A percentile compares a stretch with the other conserved stretches of the same genome.
Evolutionary conservation across 64 coral and sea anemone genomes (phyloP).

Genomic region (Cladopsammia gracilis): DNA sequence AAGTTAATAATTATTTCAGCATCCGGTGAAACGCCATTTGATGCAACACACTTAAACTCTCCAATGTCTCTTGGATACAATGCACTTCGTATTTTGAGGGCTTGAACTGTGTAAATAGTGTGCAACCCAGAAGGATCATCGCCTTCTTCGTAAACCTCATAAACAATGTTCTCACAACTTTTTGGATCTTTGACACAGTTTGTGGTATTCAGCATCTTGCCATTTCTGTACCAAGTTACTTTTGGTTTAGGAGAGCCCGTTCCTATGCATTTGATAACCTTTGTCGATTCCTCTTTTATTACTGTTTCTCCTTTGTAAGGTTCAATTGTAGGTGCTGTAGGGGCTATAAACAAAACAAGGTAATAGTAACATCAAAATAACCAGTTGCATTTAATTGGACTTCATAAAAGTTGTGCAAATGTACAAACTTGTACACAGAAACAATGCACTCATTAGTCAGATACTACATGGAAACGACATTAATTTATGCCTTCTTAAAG

Average conservation of each 20-base stretch:
- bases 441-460: too few relatives aligned
- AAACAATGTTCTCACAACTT: neutral
- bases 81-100: constrained; percentile 17
- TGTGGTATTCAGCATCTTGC: neutral
- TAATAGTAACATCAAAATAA: too few relatives aligned
- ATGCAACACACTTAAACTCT: constrained; percentile 30
- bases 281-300: neutral
- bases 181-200: neutral
- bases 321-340: neutral
- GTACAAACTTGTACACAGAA: too few relatives aligned
- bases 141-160: constrained; percentile 27
- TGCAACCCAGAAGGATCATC: neutral
- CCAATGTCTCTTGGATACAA: constrained; percentile 52
- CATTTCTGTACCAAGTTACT: constrained; percentile 49
- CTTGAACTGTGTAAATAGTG: neutral
- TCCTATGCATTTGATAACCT: neutral
- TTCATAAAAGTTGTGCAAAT: too few relatives aligned
- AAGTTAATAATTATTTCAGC: constrained; percentile 2
- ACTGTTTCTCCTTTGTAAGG: neutral
- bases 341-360: neutral
- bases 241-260: constrained; percentile 2
- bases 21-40: neutral
- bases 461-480: too few relatives aligned
- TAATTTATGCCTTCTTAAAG: too few relatives aligned
- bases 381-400: too few relatives aligned